Percentiles rank a stretch among this genome's conserved stretches.
phyloP scores from a whole-genome alignment of 92 coral and sea anemone species.

The Actinernus sp. region DNA sequence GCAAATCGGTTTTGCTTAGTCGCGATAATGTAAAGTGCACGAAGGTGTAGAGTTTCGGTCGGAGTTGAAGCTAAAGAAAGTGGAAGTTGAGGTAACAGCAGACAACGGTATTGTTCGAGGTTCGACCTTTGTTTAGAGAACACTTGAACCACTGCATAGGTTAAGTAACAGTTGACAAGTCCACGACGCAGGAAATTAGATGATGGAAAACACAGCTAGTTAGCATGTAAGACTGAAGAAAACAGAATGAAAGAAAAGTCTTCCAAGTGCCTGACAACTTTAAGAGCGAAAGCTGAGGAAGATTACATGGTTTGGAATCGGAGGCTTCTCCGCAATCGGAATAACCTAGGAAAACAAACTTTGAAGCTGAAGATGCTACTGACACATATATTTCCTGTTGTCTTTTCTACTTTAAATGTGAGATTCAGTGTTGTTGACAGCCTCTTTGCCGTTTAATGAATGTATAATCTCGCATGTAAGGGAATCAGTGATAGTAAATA shows the following conservation, averaged over 20 bases:
- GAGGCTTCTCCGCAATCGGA: too few species aligned
- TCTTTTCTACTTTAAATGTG: neutral
- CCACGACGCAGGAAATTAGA: neutral
- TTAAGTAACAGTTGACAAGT: conserved; percentile 9
- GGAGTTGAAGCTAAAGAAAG: neutral
- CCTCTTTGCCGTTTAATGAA: neutral
- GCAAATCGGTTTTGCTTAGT: conserved; percentile 22
- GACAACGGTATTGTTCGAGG: neutral
- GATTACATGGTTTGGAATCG: too few species aligned
- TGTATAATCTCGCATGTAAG: neutral
- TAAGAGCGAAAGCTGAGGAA: neutral
- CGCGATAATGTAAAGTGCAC: neutral
- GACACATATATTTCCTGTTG: neutral
- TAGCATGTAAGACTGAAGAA: too few species aligned
- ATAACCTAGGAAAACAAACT: too few species aligned
- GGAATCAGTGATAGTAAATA: neutral
- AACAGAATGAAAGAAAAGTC: too few species aligned
- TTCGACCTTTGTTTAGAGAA: neutral
- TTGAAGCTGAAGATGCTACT: neutral
- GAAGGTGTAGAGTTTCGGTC: conserved; percentile 12
- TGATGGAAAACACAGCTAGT: neutral
- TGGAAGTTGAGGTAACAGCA: neutral
- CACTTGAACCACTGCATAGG: conserved; percentile 16
- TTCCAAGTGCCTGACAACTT: too few species aligned
- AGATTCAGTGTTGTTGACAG: neutral